These are phyloP conservation scores for Python bivittatus DNA, from an alignment of 2,113 vertebrate genomes.

Conservation along the genomic window DNA sequence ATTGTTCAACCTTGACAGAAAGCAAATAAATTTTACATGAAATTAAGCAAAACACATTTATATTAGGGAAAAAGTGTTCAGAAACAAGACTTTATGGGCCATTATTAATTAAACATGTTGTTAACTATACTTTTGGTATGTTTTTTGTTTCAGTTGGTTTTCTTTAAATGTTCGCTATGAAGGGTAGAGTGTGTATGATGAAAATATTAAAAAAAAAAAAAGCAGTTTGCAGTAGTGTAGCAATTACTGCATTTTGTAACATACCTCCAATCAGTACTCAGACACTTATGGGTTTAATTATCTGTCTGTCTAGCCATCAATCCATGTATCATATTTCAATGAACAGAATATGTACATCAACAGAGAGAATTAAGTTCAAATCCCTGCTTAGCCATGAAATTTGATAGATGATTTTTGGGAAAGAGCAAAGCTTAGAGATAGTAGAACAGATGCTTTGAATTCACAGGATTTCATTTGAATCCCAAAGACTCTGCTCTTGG, in stretches of 20 bases:
- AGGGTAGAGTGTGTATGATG: not conserved
- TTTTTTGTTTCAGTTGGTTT: not conserved
- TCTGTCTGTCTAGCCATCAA: not conserved
- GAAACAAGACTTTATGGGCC: not conserved
- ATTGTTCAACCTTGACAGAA: constrained; percentile 74
- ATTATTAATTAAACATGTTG: not conserved
- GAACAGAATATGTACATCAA: not conserved
- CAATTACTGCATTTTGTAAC: not conserved
- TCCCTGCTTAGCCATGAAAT: not conserved
- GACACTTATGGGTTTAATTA: not conserved
- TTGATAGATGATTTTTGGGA: not conserved
- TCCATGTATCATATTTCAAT: not conserved
- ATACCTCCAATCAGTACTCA: not conserved
- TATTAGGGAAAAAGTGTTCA: not conserved
- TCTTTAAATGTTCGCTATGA: too few relatives aligned
- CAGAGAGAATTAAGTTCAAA: not conserved
- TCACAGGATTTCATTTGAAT: not conserved
- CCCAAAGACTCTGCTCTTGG: not conserved
- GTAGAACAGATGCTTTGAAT: not conserved
- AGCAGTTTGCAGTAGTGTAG: not conserved
- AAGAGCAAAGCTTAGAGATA: not conserved
- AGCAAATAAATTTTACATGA: constrained; percentile 81
- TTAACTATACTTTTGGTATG: not conserved
- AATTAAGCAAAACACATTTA: constrained; percentile 70
- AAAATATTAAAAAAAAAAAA: not conserved